Evolutionary conservation across 2,888 invertebrate species (phyloP), one percentile per base, ranked within the genome.

Genomic region (Junonia oenone): DNA sequence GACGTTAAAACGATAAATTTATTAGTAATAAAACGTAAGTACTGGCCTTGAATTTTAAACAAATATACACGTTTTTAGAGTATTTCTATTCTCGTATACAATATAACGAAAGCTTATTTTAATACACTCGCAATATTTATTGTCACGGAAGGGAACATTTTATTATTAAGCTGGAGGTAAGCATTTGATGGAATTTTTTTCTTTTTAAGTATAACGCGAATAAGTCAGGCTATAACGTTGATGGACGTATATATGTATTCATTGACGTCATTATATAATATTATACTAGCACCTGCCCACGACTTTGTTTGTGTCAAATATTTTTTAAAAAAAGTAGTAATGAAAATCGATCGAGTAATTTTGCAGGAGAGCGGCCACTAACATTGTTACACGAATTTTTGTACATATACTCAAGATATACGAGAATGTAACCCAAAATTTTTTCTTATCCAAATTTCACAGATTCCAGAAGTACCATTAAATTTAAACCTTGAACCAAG

Each of bases 1-100:
- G 19, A 40, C 5, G 17, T 19, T 40, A 33, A 40, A 19, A 40
- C 38, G 17, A 19, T 40, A 40, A 19, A 40, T 40, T 40, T 51
- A 33, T 45, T 51, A 43, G 22, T 22, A 22, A 51, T 51, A 31
- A n/a, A 26, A 45, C 26, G 45, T 51, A 26, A 17, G n/a, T 40
- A 6, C 14, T 22, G 14, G 51, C 38, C 38, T 38, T 38, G 38
- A 38, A 38, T 38, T 38, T 22, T 17, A 19, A 40, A 5, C 17
- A 19, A 40, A 40, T n/a, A 19, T 17, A 40, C n/a, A 33, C 31
- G n/a, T 33, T 33, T 33, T n/a, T 33, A 37, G n/a, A 15, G 37
- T 9, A 6, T 15, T 37, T 37, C 15, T 17, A 8, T 37, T 37
- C 8, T 37, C n/a, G 14, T 0, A 8, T 37, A 9, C 37, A 15